These are phyloP conservation scores for Dendropsophus ebraccatus DNA, from an alignment of 2,113 vertebrate genomes.

Conservation along the genomic window DNA sequence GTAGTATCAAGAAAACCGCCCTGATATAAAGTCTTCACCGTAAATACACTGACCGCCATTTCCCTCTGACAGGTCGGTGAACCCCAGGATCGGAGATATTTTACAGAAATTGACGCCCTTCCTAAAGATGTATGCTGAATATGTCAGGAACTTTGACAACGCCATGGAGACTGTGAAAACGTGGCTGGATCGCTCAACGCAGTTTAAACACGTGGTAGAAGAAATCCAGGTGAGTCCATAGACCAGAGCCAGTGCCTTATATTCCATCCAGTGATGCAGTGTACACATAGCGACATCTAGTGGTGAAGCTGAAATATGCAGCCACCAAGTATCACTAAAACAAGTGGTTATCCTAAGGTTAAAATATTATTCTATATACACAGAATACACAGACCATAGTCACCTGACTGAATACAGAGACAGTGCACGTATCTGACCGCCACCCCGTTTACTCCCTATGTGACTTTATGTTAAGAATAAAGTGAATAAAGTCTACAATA, in stretches of 20 bases:
- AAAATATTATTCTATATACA: no score
- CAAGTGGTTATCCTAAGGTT: no score
- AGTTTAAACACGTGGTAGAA: slow-evolving; percentile 90
- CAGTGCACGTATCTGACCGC: no score
- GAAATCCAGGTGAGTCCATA: slow-evolving; percentile 87
- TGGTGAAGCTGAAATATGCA: not conserved
- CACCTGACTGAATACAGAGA: no score
- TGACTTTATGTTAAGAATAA: no score
- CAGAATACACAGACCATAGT: no score
- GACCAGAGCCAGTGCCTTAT: no score
- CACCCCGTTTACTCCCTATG: no score
- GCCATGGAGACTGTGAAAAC: slow-evolving; percentile 94
- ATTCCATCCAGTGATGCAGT: not conserved
- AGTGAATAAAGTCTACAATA: no score
- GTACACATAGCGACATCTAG: not conserved
- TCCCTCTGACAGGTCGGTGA: slow-evolving; percentile 72
- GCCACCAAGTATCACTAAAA: not conserved
- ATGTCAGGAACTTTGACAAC: slow-evolving; percentile 94
- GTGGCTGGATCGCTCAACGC: slow-evolving; percentile 88
- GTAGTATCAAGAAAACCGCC: no score
- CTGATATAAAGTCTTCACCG: no score
- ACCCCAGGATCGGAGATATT: slow-evolving; percentile 92
- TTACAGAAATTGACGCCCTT: slow-evolving; percentile 95
- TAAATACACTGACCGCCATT: not conserved
- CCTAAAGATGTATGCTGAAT: slow-evolving; percentile 98